Conservation (phyloP, 2,888 invertebrate genomes). For the Coleophora flavipennella region DNA sequence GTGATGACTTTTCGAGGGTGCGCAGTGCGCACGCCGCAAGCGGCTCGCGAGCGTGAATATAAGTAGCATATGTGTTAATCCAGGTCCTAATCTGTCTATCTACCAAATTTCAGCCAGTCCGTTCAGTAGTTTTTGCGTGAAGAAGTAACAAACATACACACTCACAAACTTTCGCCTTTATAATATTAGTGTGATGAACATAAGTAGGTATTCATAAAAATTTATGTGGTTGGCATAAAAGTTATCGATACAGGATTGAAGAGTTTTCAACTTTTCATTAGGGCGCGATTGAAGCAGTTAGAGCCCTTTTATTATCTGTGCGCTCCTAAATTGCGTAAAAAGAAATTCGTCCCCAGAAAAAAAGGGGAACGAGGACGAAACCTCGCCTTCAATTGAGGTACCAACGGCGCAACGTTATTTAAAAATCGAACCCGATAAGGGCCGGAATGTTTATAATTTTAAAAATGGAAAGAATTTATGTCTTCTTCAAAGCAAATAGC, state of each 20-base stretch:
- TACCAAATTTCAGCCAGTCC: no score
- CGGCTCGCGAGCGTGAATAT: no score
- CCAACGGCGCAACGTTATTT: conserved; percentile 66
- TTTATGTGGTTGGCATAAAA: no score
- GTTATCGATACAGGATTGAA: conserved; percentile 62
- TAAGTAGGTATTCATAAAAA: no score
- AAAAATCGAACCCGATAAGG: conserved; percentile 72
- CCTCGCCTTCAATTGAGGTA: conserved; percentile 60
- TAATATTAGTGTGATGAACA: no score
- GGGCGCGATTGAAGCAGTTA: conserved; percentile 67
- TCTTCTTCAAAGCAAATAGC: conserved; percentile 59
- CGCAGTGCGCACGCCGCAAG: no score
- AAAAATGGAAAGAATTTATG: conserved; percentile 66
- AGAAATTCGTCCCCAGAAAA: conserved; percentile 62
- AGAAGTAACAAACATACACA: no score
- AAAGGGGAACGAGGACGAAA: conserved; percentile 62
- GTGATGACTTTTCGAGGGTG: no score
- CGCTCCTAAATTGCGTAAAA: conserved; percentile 69
- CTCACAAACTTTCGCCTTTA: no score
- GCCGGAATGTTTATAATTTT: conserved; percentile 67
- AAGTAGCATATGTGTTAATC: no score
- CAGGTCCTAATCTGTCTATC: no score
- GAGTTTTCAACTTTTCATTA: conserved; percentile 68
- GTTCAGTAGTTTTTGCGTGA: no score
- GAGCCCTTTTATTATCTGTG: conserved; percentile 73